Conservation (phyloP, 2,113 vertebrate species). For the Poeciliopsis prolifica region DNA sequence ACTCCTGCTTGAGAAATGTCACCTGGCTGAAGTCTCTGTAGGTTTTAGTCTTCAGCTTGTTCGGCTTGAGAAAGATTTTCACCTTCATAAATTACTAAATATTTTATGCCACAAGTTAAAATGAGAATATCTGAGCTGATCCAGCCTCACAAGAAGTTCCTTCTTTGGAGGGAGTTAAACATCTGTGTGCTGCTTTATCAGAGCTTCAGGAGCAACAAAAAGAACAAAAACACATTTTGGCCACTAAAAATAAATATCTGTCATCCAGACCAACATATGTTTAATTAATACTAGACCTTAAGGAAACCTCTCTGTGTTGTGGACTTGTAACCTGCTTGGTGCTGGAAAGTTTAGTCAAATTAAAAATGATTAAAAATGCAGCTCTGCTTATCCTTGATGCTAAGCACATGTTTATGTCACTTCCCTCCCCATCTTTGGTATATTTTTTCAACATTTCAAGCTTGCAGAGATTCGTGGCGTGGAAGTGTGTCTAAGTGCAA, state of each 20-base stretch:
- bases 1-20: too few relatives aligned
- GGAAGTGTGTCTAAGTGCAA: slow-evolving; percentile 7
- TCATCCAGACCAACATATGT: slow-evolving; percentile 9
- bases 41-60: too few relatives aligned
- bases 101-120: too few relatives aligned
- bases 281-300: background rate
- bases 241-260: background rate
- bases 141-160: too few relatives aligned
- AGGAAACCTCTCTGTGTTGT: slow-evolving; percentile 8
- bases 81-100: too few relatives aligned
- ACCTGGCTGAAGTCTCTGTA: too few relatives aligned
- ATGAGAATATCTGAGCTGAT: too few relatives aligned
- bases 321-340: slow-evolving; percentile 15
- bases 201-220: slow-evolving; percentile 16
- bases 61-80: too few relatives aligned
- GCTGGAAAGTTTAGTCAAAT: slow-evolving; percentile 19
- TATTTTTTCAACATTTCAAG: background rate
- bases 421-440: slow-evolving; percentile 7
- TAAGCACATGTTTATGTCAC: background rate
- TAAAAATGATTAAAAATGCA: slow-evolving; percentile 9
- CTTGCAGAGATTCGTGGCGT: background rate
- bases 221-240: background rate
- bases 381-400: slow-evolving; percentile 20
- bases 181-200: slow-evolving; percentile 26
- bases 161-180: slow-evolving; percentile 11